phyloP scores from a whole-genome alignment of 2,797 vertebrate species.

The Lemur catta region DNA sequence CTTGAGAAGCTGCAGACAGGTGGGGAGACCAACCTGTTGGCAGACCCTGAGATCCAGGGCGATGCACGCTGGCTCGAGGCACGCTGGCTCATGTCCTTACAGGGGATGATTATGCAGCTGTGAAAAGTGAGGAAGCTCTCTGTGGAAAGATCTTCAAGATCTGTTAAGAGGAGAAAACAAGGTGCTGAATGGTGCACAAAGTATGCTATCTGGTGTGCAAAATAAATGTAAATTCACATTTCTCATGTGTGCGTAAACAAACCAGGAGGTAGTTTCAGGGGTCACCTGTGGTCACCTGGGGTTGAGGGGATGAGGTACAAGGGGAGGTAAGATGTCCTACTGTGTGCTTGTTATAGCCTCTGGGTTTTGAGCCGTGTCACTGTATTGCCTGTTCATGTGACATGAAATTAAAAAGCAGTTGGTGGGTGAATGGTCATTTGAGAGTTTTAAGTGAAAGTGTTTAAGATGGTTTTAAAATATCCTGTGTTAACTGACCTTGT shows the following conservation, averaged over 20 bases:
- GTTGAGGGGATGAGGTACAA: no score
- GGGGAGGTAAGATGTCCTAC: not conserved
- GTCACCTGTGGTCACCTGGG: not conserved
- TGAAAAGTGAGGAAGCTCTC: not conserved
- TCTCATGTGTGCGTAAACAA: not conserved
- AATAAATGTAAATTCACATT: accelerated
- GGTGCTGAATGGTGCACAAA: not conserved
- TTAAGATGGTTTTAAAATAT: not conserved
- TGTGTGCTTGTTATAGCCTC: not conserved
- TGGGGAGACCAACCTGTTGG: no score
- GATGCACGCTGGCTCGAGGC: accelerated
- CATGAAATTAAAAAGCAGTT: not conserved
- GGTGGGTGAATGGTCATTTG: not conserved
- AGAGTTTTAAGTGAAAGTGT: not conserved
- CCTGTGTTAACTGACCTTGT: not conserved
- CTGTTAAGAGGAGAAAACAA: not conserved
- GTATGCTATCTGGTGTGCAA: accelerated
- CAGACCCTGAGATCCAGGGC: not conserved
- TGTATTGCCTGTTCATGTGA: not conserved
- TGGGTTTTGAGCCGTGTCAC: not conserved
- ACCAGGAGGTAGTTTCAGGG: not conserved
- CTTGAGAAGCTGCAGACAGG: not conserved
- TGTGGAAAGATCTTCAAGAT: not conserved
- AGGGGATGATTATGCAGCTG: not conserved
- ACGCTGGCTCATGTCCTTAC: accelerated